Evolutionary conservation across 2,113 vertebrate species (phyloP).

Genomic region (Hylia prasina): DNA sequence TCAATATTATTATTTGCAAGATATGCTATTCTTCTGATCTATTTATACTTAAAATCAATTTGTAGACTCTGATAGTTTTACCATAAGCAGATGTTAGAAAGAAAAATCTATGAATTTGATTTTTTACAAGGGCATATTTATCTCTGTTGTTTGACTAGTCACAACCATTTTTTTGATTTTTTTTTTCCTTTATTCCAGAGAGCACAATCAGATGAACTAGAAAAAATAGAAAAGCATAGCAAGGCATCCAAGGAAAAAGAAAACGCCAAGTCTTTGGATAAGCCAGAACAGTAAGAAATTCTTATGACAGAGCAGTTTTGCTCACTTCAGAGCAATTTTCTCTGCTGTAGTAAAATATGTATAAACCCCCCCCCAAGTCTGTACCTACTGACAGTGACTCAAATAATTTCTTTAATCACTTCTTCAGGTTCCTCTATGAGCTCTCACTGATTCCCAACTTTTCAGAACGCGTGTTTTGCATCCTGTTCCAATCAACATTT

Average conservation of each 20-base stretch:
- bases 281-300: constrained; percentile 91
- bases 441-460: constrained; percentile 93
- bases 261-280: constrained; percentile 87
- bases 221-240: constrained; percentile 88
- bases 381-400: not conserved
- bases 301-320: not conserved
- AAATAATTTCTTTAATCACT: not conserved
- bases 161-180: not conserved
- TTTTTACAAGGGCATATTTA: constrained; percentile 22
- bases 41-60: constrained; percentile 74
- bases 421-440: constrained; percentile 89
- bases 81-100: not conserved
- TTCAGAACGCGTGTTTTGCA: constrained; percentile 92
- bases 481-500: constrained; percentile 93
- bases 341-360: not conserved
- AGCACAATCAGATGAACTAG: constrained; percentile 90
- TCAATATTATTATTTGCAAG: constrained; percentile 23
- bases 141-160: not conserved
- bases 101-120: constrained; percentile 5
- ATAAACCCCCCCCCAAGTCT: not conserved
- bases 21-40: constrained; percentile 68
- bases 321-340: not conserved
- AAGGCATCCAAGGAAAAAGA: constrained; percentile 86
- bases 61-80: not conserved
- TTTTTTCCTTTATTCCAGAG: constrained; percentile 72